Conservation (phyloP, 2,113 vertebrate genomes). For the Zapus hudsonius region DNA sequence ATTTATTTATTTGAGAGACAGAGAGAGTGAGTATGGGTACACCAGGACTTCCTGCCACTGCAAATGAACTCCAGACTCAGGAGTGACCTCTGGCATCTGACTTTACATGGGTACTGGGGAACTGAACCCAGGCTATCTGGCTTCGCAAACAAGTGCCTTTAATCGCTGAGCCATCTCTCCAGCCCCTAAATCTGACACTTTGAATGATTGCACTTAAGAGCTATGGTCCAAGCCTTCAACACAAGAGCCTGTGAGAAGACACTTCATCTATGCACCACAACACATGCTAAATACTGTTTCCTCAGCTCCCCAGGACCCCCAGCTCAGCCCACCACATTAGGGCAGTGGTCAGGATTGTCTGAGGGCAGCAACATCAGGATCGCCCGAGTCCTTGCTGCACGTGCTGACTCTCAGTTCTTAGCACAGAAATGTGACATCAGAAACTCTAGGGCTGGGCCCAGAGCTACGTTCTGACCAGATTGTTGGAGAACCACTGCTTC, state of each 20-base stretch:
- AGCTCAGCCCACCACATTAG: neutral
- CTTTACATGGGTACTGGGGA: too few species aligned
- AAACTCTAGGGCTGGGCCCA: neutral
- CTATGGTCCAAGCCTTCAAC: neutral
- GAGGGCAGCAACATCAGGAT: fast-evolving
- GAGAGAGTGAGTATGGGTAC: too few species aligned
- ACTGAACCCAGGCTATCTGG: too few species aligned
- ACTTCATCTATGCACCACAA: neutral
- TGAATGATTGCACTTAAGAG: neutral
- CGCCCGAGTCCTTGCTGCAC: neutral
- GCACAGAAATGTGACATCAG: neutral
- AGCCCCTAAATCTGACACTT: neutral
- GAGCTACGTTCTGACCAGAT: neutral
- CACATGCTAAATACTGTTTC: neutral
- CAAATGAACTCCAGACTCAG: too few species aligned
- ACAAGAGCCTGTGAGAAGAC: neutral
- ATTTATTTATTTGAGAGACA: too few species aligned
- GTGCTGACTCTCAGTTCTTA: neutral
- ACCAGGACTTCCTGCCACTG: too few species aligned
- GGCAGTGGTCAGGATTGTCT: neutral
- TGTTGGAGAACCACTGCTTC: neutral
- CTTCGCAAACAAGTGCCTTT: too few species aligned
- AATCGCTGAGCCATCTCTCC: too few species aligned
- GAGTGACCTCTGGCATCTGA: too few species aligned
- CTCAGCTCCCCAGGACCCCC: neutral